Conservation (phyloP, 2,888 invertebrate species). For the Stenodema calcarata region DNA sequence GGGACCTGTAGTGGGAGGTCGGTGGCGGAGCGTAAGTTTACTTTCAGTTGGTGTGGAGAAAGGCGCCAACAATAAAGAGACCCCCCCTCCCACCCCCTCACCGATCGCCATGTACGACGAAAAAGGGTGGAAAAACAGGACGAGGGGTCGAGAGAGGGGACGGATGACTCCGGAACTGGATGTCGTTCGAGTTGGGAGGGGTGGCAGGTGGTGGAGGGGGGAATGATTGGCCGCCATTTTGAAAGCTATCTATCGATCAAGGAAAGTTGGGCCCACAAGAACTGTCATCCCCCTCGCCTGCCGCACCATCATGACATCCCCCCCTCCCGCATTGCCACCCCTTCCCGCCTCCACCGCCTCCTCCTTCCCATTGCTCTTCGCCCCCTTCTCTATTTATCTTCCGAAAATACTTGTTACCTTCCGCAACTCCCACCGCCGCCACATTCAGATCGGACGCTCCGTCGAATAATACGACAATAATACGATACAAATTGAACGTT, state of each 20-base stretch:
- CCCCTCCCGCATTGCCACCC: not conserved
- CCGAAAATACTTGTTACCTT: not conserved
- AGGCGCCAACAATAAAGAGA: conserved; percentile 39
- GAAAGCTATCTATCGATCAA: conserved; percentile 43
- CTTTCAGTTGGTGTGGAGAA: conserved; percentile 29
- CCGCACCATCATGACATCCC: no score
- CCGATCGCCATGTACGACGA: no score
- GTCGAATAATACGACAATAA: no score
- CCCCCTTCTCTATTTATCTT: not conserved
- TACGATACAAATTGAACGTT: no score
- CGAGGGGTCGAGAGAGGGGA: not conserved
- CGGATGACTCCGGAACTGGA: not conserved
- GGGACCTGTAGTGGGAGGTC: no score
- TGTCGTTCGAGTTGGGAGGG: no score
- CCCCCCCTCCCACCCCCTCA: not conserved
- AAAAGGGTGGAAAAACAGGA: not conserved
- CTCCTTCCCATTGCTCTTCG: not conserved
- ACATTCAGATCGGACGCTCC: no score
- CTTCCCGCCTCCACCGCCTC: not conserved
- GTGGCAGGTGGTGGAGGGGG: not conserved
- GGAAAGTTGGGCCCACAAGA: conserved; percentile 37
- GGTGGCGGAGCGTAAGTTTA: not conserved
- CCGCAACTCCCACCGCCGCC: no score
- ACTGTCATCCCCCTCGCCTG: not conserved
- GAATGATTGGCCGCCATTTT: conserved; percentile 41